A percentile compares a stretch with the other conserved stretches of the same genome.
phyloP scores from a whole-genome alignment of 2,113 vertebrate genomes.

The Cephalopterus ornatus region DNA sequence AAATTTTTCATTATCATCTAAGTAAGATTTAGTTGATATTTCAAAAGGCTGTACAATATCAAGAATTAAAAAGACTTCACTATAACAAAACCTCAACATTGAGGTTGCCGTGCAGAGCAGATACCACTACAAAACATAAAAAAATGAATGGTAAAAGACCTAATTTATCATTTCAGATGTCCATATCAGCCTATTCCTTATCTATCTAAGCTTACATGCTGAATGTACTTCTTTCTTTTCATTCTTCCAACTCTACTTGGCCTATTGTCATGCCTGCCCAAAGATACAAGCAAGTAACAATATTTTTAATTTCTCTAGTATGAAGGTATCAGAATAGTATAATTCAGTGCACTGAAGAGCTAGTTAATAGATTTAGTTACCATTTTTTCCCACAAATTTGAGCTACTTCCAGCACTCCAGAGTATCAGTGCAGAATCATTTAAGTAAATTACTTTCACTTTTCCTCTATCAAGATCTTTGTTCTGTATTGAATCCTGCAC shows the following conservation, averaged over 20 bases:
- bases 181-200: neutral
- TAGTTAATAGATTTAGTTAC: neutral
- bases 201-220: neutral
- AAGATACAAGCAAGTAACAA: neutral
- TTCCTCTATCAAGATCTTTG: neutral
- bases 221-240: neutral
- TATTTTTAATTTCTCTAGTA: neutral
- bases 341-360: neutral
- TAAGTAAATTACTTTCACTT: neutral
- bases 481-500: neutral
- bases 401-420: neutral
- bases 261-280: neutral
- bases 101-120: neutral
- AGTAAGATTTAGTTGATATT: neutral
- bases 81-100: neutral
- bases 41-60: neutral
- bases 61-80: neutral
- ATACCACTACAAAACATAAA: neutral
- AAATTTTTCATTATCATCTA: neutral
- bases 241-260: neutral
- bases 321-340: neutral
- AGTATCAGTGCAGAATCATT: neutral
- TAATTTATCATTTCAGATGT: neutral
- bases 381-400: neutral
- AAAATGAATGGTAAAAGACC: neutral